These are phyloP conservation scores for Centropyge bicolor DNA, from an alignment of 2,797 vertebrate genomes.

Conservation along the genomic window DNA sequence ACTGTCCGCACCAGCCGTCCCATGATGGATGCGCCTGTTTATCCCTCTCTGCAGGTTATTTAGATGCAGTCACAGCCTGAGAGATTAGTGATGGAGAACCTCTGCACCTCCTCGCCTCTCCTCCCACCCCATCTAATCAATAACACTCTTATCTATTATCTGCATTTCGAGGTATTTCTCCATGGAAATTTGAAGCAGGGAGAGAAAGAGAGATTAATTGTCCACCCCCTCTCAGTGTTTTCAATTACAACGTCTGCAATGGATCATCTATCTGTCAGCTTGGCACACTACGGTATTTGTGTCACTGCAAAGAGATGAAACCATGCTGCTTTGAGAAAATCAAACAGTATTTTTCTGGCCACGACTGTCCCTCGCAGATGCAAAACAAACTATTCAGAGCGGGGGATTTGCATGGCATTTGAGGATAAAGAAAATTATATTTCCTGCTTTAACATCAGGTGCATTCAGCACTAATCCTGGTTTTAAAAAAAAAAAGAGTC, in stretches of 20 bases:
- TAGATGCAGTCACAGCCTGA: constrained; percentile 82
- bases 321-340: constrained; percentile 50
- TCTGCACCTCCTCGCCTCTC: constrained; percentile 67
- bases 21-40: constrained; percentile 86
- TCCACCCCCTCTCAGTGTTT: constrained; percentile 70
- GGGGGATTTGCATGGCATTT: constrained; percentile 55
- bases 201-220: constrained; percentile 75
- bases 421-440: constrained; percentile 58
- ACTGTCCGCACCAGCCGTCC: constrained; percentile 72
- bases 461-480: constrained; percentile 63
- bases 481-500: constrained; percentile 19
- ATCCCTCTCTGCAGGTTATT: constrained; percentile 85
- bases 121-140: constrained; percentile 76
- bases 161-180: constrained; percentile 74
- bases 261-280: constrained; percentile 76
- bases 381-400: constrained; percentile 52
- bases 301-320: constrained; percentile 69
- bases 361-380: constrained; percentile 49
- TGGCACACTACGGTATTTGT: constrained; percentile 64
- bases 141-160: constrained; percentile 79
- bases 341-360: constrained; percentile 50
- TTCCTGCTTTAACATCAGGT: constrained; percentile 56
- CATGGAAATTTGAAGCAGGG: constrained; percentile 67
- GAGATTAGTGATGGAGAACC: constrained; percentile 82
- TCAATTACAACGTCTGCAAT: constrained; percentile 78